phyloP scores from a whole-genome alignment of 2,888 invertebrate species.

The Orthosia incerta region DNA sequence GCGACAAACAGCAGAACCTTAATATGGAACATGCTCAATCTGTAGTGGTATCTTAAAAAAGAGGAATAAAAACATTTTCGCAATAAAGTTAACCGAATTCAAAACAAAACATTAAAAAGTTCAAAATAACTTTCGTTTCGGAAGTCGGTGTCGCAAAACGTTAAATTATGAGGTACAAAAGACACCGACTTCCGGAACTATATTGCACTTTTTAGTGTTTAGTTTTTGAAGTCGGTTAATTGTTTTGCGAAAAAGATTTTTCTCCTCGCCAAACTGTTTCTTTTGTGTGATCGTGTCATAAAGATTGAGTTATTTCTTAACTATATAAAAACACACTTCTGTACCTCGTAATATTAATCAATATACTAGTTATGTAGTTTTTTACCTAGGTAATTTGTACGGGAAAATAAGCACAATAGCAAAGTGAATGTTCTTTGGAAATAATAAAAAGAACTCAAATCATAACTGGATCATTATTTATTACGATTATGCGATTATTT shows the following conservation, averaged over 20 bases:
- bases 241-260: not conserved
- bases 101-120: too few relatives aligned
- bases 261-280: not conserved
- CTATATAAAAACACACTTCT: not conserved
- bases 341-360: constrained; percentile 11
- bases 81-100: too few relatives aligned
- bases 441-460: constrained; percentile 12
- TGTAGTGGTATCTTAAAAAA: too few relatives aligned
- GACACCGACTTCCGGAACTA: too few relatives aligned
- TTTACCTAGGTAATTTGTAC: constrained; percentile 14
- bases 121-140: too few relatives aligned
- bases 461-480: constrained; percentile 24
- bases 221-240: not conserved
- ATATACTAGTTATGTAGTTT: constrained; percentile 7
- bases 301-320: not conserved
- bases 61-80: too few relatives aligned
- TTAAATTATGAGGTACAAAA: too few relatives aligned
- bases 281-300: not conserved
- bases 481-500: constrained; percentile 24
- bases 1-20: too few relatives aligned
- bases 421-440: constrained; percentile 31
- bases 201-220: too few relatives aligned
- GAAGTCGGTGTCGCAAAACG: too few relatives aligned
- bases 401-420: constrained; percentile 11
- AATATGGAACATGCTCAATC: too few relatives aligned